Base-by-base conservation (phyloP, 2,113 vertebrate genomes). In the Oncorhynchus keta region DNA sequence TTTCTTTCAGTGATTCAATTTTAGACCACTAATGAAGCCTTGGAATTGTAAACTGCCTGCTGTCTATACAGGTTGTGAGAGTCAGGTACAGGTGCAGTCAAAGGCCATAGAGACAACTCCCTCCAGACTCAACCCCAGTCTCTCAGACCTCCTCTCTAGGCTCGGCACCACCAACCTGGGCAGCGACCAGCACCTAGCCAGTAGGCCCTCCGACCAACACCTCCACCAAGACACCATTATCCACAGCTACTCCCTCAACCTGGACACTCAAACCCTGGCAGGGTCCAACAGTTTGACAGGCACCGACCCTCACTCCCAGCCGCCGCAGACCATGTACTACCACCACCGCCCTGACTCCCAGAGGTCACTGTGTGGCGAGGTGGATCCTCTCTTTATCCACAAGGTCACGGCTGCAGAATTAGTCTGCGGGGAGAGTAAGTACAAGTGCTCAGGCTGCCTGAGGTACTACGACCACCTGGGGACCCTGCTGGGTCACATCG, bases 401-500 rank as follows among this genome's bases (percentile, higher is more conserved):
- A 30, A 35, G 2, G 74, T 73, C 26, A 83, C 74, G 0, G n/a
- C 26, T 11, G 26, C 68, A 4, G 76, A 79, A 39, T 22, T 68
- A 20, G 30, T 84, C 65, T 78, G 76, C 71, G 78, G 80, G 28
- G 64, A 39, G 55, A 74, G 39, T 55, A 81, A 70, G 76, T 86
- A 78, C 35, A 84, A 68, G 57, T 80, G 80, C 72, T 79, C 48
- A 3, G 75, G 77, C 1, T 84, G 80, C 70, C 74, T 84, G 20
- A 55, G 64, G 20, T 83, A 65, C 74, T 69, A 77, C n/a, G 26
- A 62, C 28, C 48, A 65, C 16, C 28, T 80, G 71, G 49, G 28
- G n/a, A 28, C 24, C n/a, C 79, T 82, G 61, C 66, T 76, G 73
- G 24, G 57, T 6, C 82, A 86, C 59, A 66, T 80, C n/a, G 12